Base-by-base conservation (phyloP, 2,113 vertebrate genomes). In the Corvus hawaiiensis region DNA sequence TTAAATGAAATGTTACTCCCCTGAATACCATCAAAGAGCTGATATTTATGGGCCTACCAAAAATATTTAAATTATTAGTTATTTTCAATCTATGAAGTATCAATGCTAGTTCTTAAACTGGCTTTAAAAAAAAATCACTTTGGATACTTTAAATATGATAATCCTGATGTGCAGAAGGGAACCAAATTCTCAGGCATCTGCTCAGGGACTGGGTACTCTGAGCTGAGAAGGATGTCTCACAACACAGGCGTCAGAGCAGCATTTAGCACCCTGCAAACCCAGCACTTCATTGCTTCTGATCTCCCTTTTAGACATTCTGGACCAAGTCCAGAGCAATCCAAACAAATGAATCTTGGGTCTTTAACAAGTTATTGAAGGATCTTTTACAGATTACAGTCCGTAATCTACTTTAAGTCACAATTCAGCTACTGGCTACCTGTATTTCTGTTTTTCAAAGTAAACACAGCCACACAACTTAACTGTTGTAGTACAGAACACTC, bases 391-490 rank as follows among this genome's bases (percentile, higher is more conserved):
- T 89, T 32, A n/a, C n/a, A n/a, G 44, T 46, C 43, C 52, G 27
- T 59, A 59, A 64, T 19, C 44, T 72, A 11, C 30, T 80, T 69
- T 33, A 48, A 64, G 28, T 82, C 82, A 85, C 18, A 81, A 37
- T 27, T 68, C 33, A 76, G 44, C 22, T 43, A 44, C 78, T 77
- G 48, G 6, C 3, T 71, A 41, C 35, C 20, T 71, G 76, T 46
- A 62, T 93, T 86, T 78, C 66, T 84, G 43, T 72, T 79, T 92
- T 92, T 89, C 90, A 74, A 76, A 91, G 52, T 26, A 51, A 93
- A 62, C 55, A 87, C 11, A 69, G 46, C 10, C 20, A 76, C 22
- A 54, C 11, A 78, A 37, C 24, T 22, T 10, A 56, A 77, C 9
- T 58, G 6, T 21, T 64, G 13, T 52, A 56, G 13, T 84, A 86